These are phyloP conservation scores for Serrognathus titanus DNA, from an alignment of 2,888 invertebrate species.

Conservation along the genomic window DNA sequence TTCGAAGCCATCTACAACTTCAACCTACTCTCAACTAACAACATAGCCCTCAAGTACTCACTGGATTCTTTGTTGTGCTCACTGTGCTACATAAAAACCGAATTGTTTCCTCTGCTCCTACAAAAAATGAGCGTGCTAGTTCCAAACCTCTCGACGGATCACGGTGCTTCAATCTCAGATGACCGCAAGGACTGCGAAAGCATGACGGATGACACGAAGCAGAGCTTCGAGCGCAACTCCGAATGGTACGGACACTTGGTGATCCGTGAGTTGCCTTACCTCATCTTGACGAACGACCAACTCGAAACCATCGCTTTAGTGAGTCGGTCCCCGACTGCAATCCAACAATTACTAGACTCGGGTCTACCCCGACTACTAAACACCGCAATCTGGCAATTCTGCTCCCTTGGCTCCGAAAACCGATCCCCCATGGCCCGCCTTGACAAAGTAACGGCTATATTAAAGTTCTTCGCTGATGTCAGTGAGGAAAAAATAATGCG, in stretches of 20 bases:
- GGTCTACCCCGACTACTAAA: constrained; percentile 65
- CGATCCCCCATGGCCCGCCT: constrained; percentile 54
- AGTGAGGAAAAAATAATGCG: constrained; percentile 78
- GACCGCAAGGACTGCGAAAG: constrained; percentile 58
- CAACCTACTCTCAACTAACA: constrained; percentile 66
- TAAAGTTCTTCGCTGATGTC: constrained; percentile 79
- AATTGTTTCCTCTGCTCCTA: constrained; percentile 70
- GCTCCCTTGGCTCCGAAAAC: constrained; percentile 25
- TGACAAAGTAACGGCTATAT: constrained; percentile 61
- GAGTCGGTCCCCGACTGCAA: constrained; percentile 76
- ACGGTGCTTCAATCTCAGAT: constrained; percentile 57
- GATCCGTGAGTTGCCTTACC: constrained; percentile 54
- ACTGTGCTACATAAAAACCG: constrained; percentile 78
- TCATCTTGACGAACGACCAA: constrained; percentile 61
- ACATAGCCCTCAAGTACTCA: constrained; percentile 74
- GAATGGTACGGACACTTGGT: constrained; percentile 60
- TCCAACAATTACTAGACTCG: constrained; percentile 72
- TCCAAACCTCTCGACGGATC: constrained; percentile 52
- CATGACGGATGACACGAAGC: constrained; percentile 69
- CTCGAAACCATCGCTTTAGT: constrained; percentile 75
- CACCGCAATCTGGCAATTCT: constrained; percentile 57
- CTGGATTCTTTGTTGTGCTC: constrained; percentile 85
- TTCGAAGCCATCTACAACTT: constrained; percentile 77
- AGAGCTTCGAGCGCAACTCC: constrained; percentile 48
- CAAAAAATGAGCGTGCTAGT: constrained; percentile 67